Evolutionary conservation across 2,113 vertebrate genomes (phyloP), one percentile per base, ranked within the genome.

Genomic region (Taxidea taxus): DNA sequence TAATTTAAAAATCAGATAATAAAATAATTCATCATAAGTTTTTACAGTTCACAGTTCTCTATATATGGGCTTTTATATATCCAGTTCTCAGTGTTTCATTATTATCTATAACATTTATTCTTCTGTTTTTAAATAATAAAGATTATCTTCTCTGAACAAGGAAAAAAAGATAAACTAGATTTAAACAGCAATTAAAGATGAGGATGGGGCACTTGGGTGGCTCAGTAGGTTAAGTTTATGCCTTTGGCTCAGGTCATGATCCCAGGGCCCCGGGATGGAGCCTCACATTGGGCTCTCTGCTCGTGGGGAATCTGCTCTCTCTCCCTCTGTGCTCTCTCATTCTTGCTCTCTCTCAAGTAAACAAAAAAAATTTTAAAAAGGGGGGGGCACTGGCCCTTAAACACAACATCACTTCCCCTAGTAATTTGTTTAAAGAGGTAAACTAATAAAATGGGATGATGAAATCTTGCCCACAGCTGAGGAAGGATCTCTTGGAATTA

Each of bases 181-280:
- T 89, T 90, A 81, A 91, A 54, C 80, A 75, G 18, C 74, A 75
- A 84, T 96, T 90, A 87, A 90, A 84, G 31, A 56, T 56, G 13
- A 27, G 7, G 7, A 47, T 74, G 20, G 27, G 9, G 7, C 4
- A 14, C 16, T 4, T 37, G 66, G 66, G 16, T 68, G 16, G 34
- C 66, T 68, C 66, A 37, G 66, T 20, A 3, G 66, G 66, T 68
- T 68, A 68, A 68, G 15, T 34, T 16, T n/a, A 34, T n/a, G 34
- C 34, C 34, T 68, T n/a, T 8, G 7, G 34, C 64, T 68, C 64
- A 66, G 64, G 15, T 18, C 64, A 18, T 18, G 14, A 64, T 34
- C 62, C 29, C 29, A 34, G 29, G 29, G 29, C 14, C 62, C 62
- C 34, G 62, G 29, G 4, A 34, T 7, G 12, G 29, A 64, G 29